Percentiles rank a stretch among this genome's conserved stretches.
Evolutionary conservation across 2,888 invertebrate genomes (phyloP).

Genomic region (Caenorhabditis drosophilae): DNA sequence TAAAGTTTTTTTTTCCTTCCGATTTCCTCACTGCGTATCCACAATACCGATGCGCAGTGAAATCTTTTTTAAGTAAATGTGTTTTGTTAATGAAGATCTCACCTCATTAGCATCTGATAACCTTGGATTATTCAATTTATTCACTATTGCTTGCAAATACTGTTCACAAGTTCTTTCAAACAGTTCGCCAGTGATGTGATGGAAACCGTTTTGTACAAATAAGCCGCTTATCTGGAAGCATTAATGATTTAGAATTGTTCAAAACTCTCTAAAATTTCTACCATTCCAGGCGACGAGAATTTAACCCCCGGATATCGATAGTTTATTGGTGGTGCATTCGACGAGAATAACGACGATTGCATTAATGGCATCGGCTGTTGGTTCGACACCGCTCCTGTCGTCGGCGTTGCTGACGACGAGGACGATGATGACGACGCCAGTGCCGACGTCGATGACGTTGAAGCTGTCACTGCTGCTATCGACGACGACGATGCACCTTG

Average conservation of each 20-base stretch:
- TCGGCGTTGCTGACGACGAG: too few species aligned
- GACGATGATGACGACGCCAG: not conserved
- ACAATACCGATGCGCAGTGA: too few species aligned
- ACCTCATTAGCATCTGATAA: constrained; percentile 11
- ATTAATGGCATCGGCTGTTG: constrained; percentile 4
- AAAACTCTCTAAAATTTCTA: too few species aligned
- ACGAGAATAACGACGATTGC: not conserved
- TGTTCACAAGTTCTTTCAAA: constrained; percentile 42
- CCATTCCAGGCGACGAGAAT: constrained; percentile 13
- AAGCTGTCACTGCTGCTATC: too few species aligned
- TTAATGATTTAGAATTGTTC: too few species aligned
- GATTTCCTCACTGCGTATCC: too few species aligned
- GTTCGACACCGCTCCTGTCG: not conserved
- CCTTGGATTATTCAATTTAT: constrained; percentile 30
- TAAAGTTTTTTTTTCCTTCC: too few species aligned
- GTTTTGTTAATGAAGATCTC: not conserved
- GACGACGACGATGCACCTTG: too few species aligned
- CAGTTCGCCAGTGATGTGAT: constrained; percentile 39
- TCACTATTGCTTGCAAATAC: constrained; percentile 30
- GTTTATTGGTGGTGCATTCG: not conserved
- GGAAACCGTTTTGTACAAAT: constrained; percentile 22
- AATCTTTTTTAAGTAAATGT: too few species aligned
- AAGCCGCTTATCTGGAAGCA: constrained; percentile 2
- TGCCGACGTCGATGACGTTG: too few species aligned
- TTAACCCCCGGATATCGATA: constrained; percentile 12